Base-by-base conservation (phyloP, 2,113 vertebrate species). In the Phainopepla nitens region DNA sequence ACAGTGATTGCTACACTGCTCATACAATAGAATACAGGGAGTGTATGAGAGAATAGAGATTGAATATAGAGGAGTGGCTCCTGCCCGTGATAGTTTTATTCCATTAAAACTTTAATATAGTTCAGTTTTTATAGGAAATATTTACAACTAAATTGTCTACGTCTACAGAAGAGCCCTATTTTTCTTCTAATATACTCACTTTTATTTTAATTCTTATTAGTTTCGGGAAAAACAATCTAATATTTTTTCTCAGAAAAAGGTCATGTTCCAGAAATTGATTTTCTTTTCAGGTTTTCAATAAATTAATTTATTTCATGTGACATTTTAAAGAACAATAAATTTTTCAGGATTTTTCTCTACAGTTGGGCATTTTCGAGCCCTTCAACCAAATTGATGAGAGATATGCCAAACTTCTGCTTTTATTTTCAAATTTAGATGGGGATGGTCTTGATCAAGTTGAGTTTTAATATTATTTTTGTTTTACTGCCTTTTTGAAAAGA, bases 361-460 rank as follows among this genome's bases (percentile, higher is more conserved):
- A 54, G 6, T 8, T 50, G 22, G 0, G 2, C 2, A 6, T 16
- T 73, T 89, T 54, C 51, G 0, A 65, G 44, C 64, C 24, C 6
- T 77, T 80, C 29, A 64, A 7, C 8, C 6, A 71, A 69, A 83
- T 15, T 45, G 12, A 45, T 61, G n/a, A 65, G 14, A 50, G 41
- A 83, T 77, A 15, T 1, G 2, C 2, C 10, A 21, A 13, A 56
- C 22, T 61, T 79, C 68, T n/a, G 3, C 4, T 76, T 77, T 58
- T 62, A 7, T 68, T 88, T 60, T 68, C 50, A 66, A 66, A 47
- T 84, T 73, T 62, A 62, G 1, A 41, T 87, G 42, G 6, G 5
- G 3, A 24, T 42, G 18, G 50, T 95, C 22, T 64, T 85, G 41
- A 49, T 9, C 27, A 31, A 57, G 16, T 13, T 61, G 19, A 0